A percentile compares a stretch with the other conserved stretches of the same genome.
phyloP scores from a whole-genome alignment of 2,888 invertebrate species.

The Amitus sp. region DNA sequence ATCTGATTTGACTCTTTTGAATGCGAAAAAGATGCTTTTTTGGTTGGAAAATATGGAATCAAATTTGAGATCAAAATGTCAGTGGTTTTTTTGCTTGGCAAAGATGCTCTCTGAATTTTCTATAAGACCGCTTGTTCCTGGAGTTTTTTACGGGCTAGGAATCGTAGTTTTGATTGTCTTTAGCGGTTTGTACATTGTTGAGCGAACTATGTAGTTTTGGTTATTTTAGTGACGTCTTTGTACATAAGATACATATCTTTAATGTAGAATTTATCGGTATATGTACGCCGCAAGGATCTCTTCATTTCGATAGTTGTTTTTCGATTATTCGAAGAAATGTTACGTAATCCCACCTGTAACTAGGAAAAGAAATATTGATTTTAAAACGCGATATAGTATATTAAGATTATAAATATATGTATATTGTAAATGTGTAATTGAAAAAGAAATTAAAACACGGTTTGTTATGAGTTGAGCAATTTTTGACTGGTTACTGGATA shows the following conservation, averaged over 20 bases:
- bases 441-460: constrained; percentile 63
- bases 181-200: constrained; percentile 40
- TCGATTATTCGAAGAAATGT: constrained; percentile 37
- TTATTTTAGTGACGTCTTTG: constrained; percentile 49
- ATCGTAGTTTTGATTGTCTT: constrained; percentile 32
- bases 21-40: no score
- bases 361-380: constrained; percentile 50
- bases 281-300: constrained; percentile 47
- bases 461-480: constrained; percentile 58
- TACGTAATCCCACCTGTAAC: constrained; percentile 52
- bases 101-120: constrained; percentile 31
- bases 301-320: constrained; percentile 43
- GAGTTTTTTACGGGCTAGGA: constrained; percentile 36
- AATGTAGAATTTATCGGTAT: constrained; percentile 53
- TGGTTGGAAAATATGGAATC: no score
- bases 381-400: constrained; percentile 54
- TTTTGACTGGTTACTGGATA: neutral
- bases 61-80: no score
- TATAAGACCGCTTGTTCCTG: constrained; percentile 17
- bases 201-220: constrained; percentile 27
- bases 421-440: constrained; percentile 64
- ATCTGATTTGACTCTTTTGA: no score
- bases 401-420: constrained; percentile 56
- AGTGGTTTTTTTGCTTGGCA: neutral
- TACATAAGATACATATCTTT: constrained; percentile 64